These are phyloP conservation scores for Drosophila subquinaria DNA, from an alignment of 2,888 invertebrate species.

Conservation along the genomic window DNA sequence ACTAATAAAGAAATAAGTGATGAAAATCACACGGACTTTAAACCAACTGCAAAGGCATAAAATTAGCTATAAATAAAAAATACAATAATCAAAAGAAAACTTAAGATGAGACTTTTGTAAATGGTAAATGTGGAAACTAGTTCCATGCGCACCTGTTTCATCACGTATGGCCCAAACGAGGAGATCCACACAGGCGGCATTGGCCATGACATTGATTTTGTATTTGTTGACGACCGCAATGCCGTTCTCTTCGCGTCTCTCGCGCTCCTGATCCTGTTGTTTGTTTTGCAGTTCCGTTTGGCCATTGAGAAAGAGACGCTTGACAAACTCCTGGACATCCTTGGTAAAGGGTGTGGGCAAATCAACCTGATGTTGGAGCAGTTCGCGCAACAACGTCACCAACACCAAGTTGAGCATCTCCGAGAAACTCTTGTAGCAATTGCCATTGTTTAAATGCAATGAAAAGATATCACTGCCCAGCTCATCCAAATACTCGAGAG, in stretches of 20 bases:
- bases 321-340: conserved; percentile 96
- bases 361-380: conserved; percentile 95
- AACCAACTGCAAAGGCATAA: conserved; percentile 4
- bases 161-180: conserved; percentile 99
- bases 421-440: conserved; percentile 97
- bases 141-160: conserved; percentile 92
- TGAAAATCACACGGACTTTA: neutral
- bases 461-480: conserved; percentile 92
- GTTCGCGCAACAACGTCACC: conserved; percentile 95
- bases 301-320: conserved; percentile 95
- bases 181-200: conserved; percentile 98
- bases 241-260: conserved; percentile 92
- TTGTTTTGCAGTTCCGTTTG: conserved; percentile 96
- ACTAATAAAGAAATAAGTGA: neutral
- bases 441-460: conserved; percentile 91
- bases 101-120: neutral
- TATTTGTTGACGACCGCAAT: conserved; percentile 92
- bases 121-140: neutral
- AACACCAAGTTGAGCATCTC: conserved; percentile 97
- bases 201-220: conserved; percentile 97
- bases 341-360: conserved; percentile 95
- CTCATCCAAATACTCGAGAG: conserved; percentile 92
- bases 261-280: conserved; percentile 94
- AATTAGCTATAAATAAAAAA: neutral
- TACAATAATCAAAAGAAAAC: conserved; percentile 9